These are phyloP conservation scores for Neodiprion lecontei DNA, from an alignment of 1,140 invertebrate species.

Conservation along the genomic window DNA sequence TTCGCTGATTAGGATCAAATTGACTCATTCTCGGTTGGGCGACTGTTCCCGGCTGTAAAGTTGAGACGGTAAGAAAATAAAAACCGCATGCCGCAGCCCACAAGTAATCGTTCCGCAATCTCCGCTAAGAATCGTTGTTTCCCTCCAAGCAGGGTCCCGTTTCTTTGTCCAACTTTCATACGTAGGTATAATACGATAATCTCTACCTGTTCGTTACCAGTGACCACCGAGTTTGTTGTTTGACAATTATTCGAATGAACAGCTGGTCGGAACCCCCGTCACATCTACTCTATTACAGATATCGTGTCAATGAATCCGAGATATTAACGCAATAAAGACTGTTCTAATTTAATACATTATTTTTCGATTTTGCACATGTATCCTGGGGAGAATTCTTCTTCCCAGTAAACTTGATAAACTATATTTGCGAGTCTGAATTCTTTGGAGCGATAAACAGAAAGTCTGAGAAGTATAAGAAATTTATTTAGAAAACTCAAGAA, in stretches of 20 bases:
- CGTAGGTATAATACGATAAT: neutral
- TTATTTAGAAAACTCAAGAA: no score
- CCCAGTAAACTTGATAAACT: no score
- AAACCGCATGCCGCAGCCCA: neutral
- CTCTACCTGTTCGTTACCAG: neutral
- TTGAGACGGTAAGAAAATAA: neutral
- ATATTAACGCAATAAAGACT: neutral
- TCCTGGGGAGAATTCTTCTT: no score
- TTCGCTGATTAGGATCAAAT: neutral
- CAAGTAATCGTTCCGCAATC: neutral
- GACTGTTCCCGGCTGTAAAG: no score
- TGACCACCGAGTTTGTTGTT: neutral
- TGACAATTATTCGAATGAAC: neutral
- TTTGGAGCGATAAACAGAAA: no score
- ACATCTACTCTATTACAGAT: neutral
- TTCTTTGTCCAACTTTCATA: neutral
- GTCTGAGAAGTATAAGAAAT: no score
- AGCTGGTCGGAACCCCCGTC: neutral
- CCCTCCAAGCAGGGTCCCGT: neutral
- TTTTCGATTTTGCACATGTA: no score
- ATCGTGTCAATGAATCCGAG: neutral
- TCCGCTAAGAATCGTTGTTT: neutral
- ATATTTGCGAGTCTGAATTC: no score
- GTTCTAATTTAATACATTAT: no score
- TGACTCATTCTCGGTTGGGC: neutral